phyloP scores from a whole-genome alignment of 2,888 invertebrate genomes.

The Polia nebulosa region DNA sequence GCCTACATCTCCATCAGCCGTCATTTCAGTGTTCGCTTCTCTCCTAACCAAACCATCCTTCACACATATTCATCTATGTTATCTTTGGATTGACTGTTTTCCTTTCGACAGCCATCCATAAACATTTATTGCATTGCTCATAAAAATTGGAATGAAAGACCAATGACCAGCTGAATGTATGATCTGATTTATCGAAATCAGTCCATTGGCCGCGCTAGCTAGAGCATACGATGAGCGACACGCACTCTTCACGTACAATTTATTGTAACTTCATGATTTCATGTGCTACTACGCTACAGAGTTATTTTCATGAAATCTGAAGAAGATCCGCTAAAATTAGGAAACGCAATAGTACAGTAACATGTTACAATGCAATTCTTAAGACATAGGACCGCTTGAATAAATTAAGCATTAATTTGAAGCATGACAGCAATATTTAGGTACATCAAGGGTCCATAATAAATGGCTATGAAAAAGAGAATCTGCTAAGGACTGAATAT shows the following conservation, averaged over 20 bases:
- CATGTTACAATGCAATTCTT: background rate
- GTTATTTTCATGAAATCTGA: slow-evolving; percentile 29
- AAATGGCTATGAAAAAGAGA: too few species aligned
- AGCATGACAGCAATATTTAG: background rate
- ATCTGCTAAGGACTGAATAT: background rate
- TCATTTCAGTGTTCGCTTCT: background rate
- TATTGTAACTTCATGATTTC: slow-evolving; percentile 25
- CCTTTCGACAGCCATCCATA: too few species aligned
- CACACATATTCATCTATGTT: background rate
- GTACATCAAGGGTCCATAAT: background rate
- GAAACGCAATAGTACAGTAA: background rate
- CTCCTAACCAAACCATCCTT: background rate
- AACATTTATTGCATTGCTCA: background rate
- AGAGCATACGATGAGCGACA: slow-evolving; percentile 15
- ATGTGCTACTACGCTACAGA: slow-evolving; percentile 4
- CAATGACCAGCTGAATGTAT: slow-evolving; percentile 3
- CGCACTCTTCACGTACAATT: slow-evolving; percentile 25
- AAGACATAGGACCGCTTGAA: background rate
- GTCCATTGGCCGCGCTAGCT: slow-evolving; percentile 34
- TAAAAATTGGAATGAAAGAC: slow-evolving; percentile 5
- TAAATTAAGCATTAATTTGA: background rate
- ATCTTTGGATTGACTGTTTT: too few species aligned
- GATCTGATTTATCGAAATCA: slow-evolving; percentile 20
- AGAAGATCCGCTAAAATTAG: slow-evolving; percentile 2
- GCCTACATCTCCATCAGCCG: background rate